Conservation (phyloP, 2,888 invertebrate genomes). For the Poecilobothrus nobilitatus region DNA sequence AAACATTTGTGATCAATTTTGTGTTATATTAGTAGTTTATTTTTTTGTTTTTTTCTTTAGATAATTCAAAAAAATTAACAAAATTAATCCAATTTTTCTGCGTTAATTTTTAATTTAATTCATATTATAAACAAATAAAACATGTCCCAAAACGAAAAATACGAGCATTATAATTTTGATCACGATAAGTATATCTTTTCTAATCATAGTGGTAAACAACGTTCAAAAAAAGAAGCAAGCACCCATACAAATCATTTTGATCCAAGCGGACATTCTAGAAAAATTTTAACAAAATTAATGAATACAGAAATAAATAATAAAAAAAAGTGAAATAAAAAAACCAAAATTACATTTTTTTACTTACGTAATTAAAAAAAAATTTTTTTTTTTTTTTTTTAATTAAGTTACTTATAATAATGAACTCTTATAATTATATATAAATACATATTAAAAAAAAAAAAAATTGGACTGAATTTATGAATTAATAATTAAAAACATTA, state of each 20-base stretch:
- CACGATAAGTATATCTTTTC: conserved; percentile 82
- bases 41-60: too few relatives aligned
- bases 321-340: conserved; percentile 27
- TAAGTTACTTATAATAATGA: not conserved
- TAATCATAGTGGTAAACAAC: conserved; percentile 83
- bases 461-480: not conserved
- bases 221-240: conserved; percentile 79
- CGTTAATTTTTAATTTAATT: too few relatives aligned
- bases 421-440: not conserved
- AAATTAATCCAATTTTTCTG: too few relatives aligned
- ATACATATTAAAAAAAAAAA: not conserved
- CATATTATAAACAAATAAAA: not conserved
- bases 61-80: too few relatives aligned
- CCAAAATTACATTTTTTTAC: not conserved
- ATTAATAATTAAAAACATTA: not conserved
- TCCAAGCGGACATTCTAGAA: conserved; percentile 87
- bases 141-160: conserved; percentile 85
- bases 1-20: too few relatives aligned
- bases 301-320: conserved; percentile 79
- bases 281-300: conserved; percentile 74
- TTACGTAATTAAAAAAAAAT: not conserved
- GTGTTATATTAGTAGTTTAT: too few relatives aligned
- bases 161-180: conserved; percentile 91
- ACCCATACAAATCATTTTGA: conserved; percentile 87
- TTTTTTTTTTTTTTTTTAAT: too few relatives aligned